These are phyloP conservation scores for Drosophila setifemur DNA, from an alignment of 1,140 invertebrate genomes.

Conservation along the genomic window DNA sequence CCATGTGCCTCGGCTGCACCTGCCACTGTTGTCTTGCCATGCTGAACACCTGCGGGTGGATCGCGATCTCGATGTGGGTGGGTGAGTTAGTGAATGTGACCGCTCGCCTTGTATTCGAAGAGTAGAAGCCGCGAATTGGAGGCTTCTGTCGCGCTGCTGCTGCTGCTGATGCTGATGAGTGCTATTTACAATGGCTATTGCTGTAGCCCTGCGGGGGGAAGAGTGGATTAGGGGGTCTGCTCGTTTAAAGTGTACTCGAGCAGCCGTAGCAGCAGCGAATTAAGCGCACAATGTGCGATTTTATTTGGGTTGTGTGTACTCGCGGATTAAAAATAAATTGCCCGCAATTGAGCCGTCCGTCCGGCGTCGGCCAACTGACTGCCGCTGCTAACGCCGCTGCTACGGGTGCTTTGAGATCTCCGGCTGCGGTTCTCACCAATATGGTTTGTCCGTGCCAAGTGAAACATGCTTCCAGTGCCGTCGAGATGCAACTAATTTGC, in stretches of 20 bases:
- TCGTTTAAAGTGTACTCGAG: conserved; percentile 8
- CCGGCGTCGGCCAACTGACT: conserved; percentile 5
- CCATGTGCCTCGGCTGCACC: conserved; percentile 7
- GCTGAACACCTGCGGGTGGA: conserved; percentile 28
- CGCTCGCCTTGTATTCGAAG: conserved; percentile 1
- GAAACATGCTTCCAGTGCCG: conserved; percentile 66
- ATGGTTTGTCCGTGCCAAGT: conserved; percentile 76
- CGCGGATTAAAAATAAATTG: conserved; percentile 72
- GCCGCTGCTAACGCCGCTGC: background rate
- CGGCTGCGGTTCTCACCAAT: conserved; percentile 49
- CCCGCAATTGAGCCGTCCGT: conserved; percentile 64
- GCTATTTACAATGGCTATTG: conserved; percentile 67
- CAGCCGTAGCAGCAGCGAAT: conserved; percentile 49
- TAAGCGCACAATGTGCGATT: conserved; percentile 67
- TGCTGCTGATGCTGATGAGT: conserved; percentile 20
- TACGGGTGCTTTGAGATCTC: background rate
- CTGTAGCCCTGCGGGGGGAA: conserved; percentile 56
- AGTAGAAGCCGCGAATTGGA: conserved; percentile 7
- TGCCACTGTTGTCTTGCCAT: conserved; percentile 12
- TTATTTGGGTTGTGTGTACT: conserved; percentile 52
- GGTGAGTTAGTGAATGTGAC: background rate
- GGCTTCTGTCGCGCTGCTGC: conserved; percentile 11
- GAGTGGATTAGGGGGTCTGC: background rate
- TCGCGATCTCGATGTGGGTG: background rate
- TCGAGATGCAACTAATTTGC: conserved; percentile 38